A percentile compares a stretch with the other conserved stretches of the same genome.
Evolutionary conservation across 2,888 invertebrate species (phyloP).

Genomic region (Atethmia centrago): DNA sequence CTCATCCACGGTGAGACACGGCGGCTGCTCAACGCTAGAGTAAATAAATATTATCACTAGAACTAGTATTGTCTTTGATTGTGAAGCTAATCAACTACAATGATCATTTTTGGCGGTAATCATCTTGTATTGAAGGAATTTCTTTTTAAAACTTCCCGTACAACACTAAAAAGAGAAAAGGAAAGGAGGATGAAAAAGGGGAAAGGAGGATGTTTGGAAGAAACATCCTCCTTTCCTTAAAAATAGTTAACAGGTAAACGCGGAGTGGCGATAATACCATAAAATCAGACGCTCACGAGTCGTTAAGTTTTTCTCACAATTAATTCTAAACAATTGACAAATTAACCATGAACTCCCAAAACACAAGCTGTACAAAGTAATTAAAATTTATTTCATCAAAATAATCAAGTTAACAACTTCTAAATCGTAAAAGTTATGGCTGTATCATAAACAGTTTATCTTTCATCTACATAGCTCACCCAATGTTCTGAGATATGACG

Average conservation of each 20-base stretch:
- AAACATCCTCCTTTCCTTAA: background rate
- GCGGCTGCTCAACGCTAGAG: constrained; percentile 43
- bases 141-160: background rate
- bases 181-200: too few species aligned
- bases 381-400: constrained; percentile 52
- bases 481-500: constrained; percentile 58
- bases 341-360: constrained; percentile 44
- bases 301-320: constrained; percentile 30
- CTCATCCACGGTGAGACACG: constrained; percentile 44
- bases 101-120: background rate
- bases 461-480: constrained; percentile 59
- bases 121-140: background rate
- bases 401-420: constrained; percentile 55
- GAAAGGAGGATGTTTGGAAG: background rate
- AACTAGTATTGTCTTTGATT: constrained; percentile 22
- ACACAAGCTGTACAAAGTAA: constrained; percentile 27
- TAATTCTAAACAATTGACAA: constrained; percentile 42
- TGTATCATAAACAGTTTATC: constrained; percentile 59
- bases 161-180: background rate
- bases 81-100: background rate
- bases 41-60: constrained; percentile 49
- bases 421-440: constrained; percentile 49
- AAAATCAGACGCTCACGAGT: background rate
- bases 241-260: background rate
- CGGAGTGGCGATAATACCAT: background rate